Evolutionary conservation across 2,888 invertebrate genomes (phyloP), one percentile per base, ranked within the genome.

Genomic region (Tigriopus californicus): DNA sequence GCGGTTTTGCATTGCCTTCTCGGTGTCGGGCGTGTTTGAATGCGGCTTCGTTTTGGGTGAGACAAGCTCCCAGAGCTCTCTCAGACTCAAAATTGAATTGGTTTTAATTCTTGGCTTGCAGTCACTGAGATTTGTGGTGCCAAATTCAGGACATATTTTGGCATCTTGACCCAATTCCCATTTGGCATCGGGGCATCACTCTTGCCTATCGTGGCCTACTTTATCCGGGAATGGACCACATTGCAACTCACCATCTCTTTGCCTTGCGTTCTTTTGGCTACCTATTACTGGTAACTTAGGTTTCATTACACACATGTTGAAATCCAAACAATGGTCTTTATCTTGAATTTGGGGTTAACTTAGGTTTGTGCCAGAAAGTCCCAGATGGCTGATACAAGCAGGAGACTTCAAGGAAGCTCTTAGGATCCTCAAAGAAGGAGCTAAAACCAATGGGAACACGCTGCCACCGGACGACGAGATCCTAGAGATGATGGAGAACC

Each of bases 341-440:
- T 51, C 11, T 51, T 22, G 13, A 20, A 58, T 59, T n/a, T n/a
- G n/a, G n/a, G 15, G 15, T 12, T 10, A 41, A 40, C 46, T 13
- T 5, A 68, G 80, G 77, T 66, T 83, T 8, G 71, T 85, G 59
- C 84, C 84, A 0, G 86, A 86, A 71, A 85, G 85, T 2, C 85
- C 86, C 0, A 75, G 85, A 59, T 86, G 85, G 85, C 72, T 85
- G 10, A 75, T 83, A 48, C 79, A 81, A 12, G 77, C 79, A 1
- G 83, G 82, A 0, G 75, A 74, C 62, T 74, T 77, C 59, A 77
- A 78, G 33, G 73, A 78, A 64, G 80, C 85, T 0, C 72, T 80
- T 2, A 67, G 71, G 41, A 70, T 83, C 1, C 70, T 86, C n/a
- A 77, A 77, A 57, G 73, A 74, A 60, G 82, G 80, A 10, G 83